Percentiles rank a stretch among this genome's conserved stretches.
Conservation (phyloP, 2,113 vertebrate species). For the Hassar affinis region DNA sequence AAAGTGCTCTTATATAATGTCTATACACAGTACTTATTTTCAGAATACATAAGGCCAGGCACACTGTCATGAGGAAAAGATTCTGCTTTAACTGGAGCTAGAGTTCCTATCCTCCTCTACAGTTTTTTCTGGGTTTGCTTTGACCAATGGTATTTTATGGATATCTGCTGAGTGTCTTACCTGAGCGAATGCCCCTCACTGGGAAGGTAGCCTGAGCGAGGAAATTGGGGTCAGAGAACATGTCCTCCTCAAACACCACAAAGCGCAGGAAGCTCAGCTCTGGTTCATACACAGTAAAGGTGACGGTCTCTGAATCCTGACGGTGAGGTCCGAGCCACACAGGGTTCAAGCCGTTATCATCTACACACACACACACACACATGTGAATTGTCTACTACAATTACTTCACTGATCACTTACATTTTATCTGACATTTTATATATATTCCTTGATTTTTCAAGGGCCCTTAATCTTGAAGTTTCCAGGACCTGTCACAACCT, state of each 20-base stretch:
- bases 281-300: slow-evolving; percentile 86
- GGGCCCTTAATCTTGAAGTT: too few species aligned
- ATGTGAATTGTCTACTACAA: neutral
- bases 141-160: neutral
- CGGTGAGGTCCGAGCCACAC: slow-evolving; percentile 76
- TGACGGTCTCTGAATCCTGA: slow-evolving; percentile 72
- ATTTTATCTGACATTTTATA: too few species aligned
- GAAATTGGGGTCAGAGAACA: slow-evolving; percentile 99
- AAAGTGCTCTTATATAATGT: too few species aligned
- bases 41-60: too few species aligned
- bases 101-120: neutral
- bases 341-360: slow-evolving; percentile 93
- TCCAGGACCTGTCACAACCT: too few species aligned
- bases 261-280: slow-evolving; percentile 90
- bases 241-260: slow-evolving; percentile 95
- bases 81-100: neutral
- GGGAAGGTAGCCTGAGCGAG: slow-evolving; percentile 92
- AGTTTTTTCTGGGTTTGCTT: neutral
- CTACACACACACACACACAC: slow-evolving; percentile 65
- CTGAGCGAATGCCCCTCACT: slow-evolving; percentile 89
- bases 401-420: too few species aligned
- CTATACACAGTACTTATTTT: too few species aligned
- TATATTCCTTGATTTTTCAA: too few species aligned
- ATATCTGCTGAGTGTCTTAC: slow-evolving; percentile 60
- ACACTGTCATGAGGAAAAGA: neutral